These are phyloP conservation scores for Alosa alosa DNA, from an alignment of 2,113 vertebrate genomes.

Conservation along the genomic window DNA sequence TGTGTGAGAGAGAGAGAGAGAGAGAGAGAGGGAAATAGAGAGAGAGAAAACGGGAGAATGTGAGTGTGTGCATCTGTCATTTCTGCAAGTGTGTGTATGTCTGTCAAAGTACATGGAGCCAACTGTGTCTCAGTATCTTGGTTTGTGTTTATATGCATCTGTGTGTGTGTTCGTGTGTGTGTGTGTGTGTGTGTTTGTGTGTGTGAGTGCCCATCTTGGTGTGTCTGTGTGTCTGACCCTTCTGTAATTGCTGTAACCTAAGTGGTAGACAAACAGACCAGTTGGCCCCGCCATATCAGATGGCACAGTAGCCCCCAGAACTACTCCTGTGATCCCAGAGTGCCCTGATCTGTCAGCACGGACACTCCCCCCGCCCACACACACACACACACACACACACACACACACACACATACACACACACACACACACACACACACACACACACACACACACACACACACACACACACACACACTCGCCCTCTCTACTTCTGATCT, in stretches of 20 bases:
- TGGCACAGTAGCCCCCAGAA: slow-evolving; percentile 23
- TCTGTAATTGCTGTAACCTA: slow-evolving; percentile 53
- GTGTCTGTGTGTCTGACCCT: slow-evolving; percentile 20
- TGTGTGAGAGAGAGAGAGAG: neutral
- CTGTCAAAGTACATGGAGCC: neutral
- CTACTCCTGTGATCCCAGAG: neutral
- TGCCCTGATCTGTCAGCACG: neutral
- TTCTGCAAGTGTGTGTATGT: neutral
- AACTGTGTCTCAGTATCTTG: neutral
- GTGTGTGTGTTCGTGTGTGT: neutral
- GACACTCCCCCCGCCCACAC: neutral
- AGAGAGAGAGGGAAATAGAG: too few species aligned
- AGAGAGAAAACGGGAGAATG: neutral
- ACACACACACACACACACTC: neutral
- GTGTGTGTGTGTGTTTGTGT: slow-evolving; percentile 17
- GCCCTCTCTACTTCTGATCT: neutral
- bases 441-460: neutral
- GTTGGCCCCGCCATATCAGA: slow-evolving; percentile 41
- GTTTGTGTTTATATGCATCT: neutral
- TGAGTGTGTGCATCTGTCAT: neutral
- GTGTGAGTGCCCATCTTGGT: slow-evolving; percentile 31
- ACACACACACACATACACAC: neutral
- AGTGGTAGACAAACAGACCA: slow-evolving; percentile 43
- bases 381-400: neutral
- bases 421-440: neutral